Percentiles rank a stretch among this genome's conserved stretches.
Evolutionary conservation across 2,113 vertebrate genomes (phyloP).

Genomic region (Megaleporinus macrocephalus): DNA sequence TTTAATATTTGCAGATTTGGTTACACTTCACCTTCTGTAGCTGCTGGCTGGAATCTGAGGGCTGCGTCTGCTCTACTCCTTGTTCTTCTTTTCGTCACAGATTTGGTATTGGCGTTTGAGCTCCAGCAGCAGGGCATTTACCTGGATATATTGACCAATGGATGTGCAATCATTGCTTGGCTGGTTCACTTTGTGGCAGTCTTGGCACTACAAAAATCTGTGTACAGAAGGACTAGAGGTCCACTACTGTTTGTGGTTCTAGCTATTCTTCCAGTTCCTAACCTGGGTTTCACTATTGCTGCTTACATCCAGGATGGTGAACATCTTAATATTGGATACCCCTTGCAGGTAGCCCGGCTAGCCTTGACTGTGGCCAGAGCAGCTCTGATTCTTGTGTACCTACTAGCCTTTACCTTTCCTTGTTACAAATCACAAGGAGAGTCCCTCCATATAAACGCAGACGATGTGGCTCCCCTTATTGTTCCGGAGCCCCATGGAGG

Average conservation of each 20-base stretch:
- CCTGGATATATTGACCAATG: conserved; percentile 81
- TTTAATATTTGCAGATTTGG: conserved; percentile 54
- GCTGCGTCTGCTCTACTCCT: conserved; percentile 74
- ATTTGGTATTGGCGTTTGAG: conserved; percentile 75
- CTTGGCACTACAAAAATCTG: conserved; percentile 72
- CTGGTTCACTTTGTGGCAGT: conserved; percentile 81
- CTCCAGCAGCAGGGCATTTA: conserved; percentile 76
- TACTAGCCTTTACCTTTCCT: conserved; percentile 77
- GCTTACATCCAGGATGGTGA: conserved; percentile 71
- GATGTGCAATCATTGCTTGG: conserved; percentile 84
- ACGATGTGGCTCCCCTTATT: conserved; percentile 71
- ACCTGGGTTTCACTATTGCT: conserved; percentile 80
- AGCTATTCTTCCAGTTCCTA: conserved; percentile 78
- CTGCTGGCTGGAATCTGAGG: conserved; percentile 84
- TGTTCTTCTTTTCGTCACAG: conserved; percentile 75
- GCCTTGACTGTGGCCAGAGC: conserved; percentile 78
- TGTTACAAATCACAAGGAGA: conserved; percentile 60
- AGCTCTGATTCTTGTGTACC: conserved; percentile 78
- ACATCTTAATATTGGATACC: conserved; percentile 65
- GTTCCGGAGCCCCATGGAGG: conserved; percentile 61
- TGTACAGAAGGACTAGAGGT: conserved; percentile 74
- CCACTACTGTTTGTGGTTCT: conserved; percentile 77
- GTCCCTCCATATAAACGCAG: conserved; percentile 69
- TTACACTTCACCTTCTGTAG: conserved; percentile 44
- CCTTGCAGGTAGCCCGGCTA: conserved; percentile 75